Conservation (phyloP, 2,113 vertebrate species). For the Benitochromis conjunctus region DNA sequence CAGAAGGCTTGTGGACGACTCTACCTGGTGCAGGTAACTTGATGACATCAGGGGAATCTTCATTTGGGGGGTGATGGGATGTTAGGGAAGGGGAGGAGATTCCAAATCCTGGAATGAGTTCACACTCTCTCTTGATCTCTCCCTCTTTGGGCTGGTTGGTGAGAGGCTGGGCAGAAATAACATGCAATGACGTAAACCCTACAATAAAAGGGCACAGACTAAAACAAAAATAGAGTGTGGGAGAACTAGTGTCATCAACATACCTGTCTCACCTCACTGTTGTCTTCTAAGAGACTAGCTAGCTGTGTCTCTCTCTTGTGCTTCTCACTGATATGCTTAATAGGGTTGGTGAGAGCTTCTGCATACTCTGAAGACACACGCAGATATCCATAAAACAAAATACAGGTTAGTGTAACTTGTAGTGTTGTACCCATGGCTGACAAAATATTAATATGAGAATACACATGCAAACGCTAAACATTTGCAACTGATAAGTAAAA, state of each 20-base stretch:
- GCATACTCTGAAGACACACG: slow-evolving; percentile 77
- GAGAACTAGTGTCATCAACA: background rate
- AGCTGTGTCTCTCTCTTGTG: slow-evolving; percentile 82
- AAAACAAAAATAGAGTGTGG: background rate
- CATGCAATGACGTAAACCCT: background rate
- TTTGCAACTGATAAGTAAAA: too few relatives aligned
- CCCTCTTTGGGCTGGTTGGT: slow-evolving; percentile 25
- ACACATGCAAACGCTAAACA: too few relatives aligned
- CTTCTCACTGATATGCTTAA: slow-evolving; percentile 81
- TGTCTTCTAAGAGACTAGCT: slow-evolving; percentile 78
- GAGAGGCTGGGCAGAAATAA: slow-evolving; percentile 14
- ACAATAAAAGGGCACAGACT: background rate
- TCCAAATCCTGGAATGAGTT: background rate
- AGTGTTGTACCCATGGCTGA: background rate
- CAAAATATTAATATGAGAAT: background rate
- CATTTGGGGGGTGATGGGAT: background rate
- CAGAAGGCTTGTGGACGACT: background rate
- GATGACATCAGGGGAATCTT: slow-evolving; percentile 24
- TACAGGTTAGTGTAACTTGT: background rate
- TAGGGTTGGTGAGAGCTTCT: slow-evolving; percentile 85
- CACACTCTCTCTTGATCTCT: background rate
- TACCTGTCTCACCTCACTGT: slow-evolving; percentile 68
- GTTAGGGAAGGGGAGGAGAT: background rate
- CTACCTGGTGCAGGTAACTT: slow-evolving; percentile 53
- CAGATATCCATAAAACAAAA: background rate